Conservation (phyloP, 1,140 invertebrate genomes). For the Littorina saxatilis region DNA sequence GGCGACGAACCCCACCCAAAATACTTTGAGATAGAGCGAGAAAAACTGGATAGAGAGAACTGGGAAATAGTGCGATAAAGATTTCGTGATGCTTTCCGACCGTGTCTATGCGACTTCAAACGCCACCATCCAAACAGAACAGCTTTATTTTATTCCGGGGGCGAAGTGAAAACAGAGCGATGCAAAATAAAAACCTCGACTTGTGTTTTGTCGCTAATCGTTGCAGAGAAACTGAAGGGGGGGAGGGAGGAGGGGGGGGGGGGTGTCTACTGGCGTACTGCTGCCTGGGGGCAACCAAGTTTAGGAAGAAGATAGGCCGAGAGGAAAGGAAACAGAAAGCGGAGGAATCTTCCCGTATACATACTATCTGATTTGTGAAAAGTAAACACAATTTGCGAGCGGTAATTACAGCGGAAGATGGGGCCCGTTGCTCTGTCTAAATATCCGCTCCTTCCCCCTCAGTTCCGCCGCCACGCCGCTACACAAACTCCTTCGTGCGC, state of each 20-base stretch:
- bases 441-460: conserved; percentile 22
- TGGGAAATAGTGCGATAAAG: no score
- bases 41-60: no score
- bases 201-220: conserved; percentile 4
- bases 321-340: neutral
- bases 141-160: no score
- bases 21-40: no score
- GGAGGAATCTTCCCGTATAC: conserved; percentile 22
- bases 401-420: conserved; percentile 36
- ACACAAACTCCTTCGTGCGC: neutral
- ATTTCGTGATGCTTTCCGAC: no score
- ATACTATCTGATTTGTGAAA: conserved; percentile 39
- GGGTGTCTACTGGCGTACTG: neutral
- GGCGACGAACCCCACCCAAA: no score
- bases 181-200: conserved; percentile 1
- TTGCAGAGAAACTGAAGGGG: neutral
- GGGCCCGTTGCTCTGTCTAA: conserved; percentile 29
- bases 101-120: no score
- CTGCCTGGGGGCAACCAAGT: no score
- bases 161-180: no score
- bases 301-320: neutral
- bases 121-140: no score
- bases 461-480: neutral
- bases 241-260: neutral
- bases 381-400: conserved; percentile 39